Conservation (phyloP, 2,797 vertebrate genomes). For the Poecilia picta region DNA sequence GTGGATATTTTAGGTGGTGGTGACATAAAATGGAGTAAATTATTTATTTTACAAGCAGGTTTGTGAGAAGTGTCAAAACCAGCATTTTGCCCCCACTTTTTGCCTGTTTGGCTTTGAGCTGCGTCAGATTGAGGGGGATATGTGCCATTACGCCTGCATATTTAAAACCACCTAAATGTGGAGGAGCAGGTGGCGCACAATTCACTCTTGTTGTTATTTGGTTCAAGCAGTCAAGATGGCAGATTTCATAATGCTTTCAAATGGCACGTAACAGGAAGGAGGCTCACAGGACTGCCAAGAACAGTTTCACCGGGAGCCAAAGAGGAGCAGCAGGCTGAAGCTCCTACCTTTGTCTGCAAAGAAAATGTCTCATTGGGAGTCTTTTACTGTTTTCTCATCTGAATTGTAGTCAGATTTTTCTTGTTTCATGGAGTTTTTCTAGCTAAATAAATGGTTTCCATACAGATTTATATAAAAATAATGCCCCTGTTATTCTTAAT, state of each 20-base stretch:
- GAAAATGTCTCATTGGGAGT: slow-evolving; percentile 10
- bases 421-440: not conserved
- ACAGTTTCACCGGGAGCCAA: slow-evolving; percentile 72
- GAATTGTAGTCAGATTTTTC: not conserved
- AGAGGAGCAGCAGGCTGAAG: slow-evolving; percentile 72
- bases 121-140: slow-evolving; percentile 67
- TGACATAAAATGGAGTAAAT: not conserved
- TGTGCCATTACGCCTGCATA: slow-evolving; percentile 78
- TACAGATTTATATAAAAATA: not conserved
- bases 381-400: not conserved
- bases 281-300: slow-evolving; percentile 76
- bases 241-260: slow-evolving; percentile 83
- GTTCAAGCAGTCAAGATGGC: slow-evolving; percentile 79
- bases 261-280: slow-evolving; percentile 78
- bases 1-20: not conserved
- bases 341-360: slow-evolving; percentile 65
- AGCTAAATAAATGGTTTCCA: too few relatives aligned
- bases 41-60: not conserved
- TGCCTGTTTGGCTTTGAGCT: slow-evolving; percentile 26
- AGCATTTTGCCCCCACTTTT: slow-evolving; percentile 8
- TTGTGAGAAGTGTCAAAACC: slow-evolving; percentile 12
- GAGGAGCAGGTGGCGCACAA: slow-evolving; percentile 82
- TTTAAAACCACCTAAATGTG: slow-evolving; percentile 81
- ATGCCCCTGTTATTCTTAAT: not conserved
- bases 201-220: slow-evolving; percentile 83